These are phyloP conservation scores for Nibea albiflora DNA, from an alignment of 2,113 vertebrate genomes.

Conservation along the genomic window DNA sequence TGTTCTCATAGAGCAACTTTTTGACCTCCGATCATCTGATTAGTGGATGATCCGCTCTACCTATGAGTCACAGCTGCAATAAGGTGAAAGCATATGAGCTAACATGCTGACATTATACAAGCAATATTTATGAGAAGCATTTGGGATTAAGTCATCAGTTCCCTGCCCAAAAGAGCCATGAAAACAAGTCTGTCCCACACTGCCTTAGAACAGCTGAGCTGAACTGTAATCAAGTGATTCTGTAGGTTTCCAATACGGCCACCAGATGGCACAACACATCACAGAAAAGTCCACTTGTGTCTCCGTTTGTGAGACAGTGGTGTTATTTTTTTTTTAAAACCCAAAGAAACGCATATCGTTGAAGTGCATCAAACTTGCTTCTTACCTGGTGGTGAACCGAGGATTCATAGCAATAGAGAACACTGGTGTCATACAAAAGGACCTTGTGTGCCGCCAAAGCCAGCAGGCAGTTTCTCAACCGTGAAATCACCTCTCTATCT, in stretches of 20 bases:
- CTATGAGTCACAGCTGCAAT: too few relatives aligned
- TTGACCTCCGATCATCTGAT: too few relatives aligned
- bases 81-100: neutral
- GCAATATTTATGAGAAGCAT: slow-evolving; percentile 3
- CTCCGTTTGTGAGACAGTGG: neutral
- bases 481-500: slow-evolving; percentile 96
- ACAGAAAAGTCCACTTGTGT: neutral
- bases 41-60: too few relatives aligned
- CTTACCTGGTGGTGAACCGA: slow-evolving; percentile 92
- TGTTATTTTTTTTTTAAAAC: slow-evolving; percentile 1
- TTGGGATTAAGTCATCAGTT: slow-evolving; percentile 1
- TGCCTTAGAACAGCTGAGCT: slow-evolving; percentile 7
- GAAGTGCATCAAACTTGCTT: neutral
- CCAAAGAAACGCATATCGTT: neutral
- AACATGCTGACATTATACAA: neutral
- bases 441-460: slow-evolving; percentile 90
- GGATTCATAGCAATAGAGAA: slow-evolving; percentile 96
- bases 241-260: slow-evolving; percentile 23
- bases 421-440: slow-evolving; percentile 94
- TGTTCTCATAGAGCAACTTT: too few relatives aligned
- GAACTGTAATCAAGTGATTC: neutral
- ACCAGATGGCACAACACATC: slow-evolving; percentile 53
- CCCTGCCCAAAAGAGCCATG: neutral
- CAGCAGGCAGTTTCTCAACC: slow-evolving; percentile 94
- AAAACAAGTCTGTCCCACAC: slow-evolving; percentile 7